Percentiles rank a stretch among this genome's conserved stretches.
phyloP scores from a whole-genome alignment of 1,140 invertebrate genomes.

The Drosophila repletoides region DNA sequence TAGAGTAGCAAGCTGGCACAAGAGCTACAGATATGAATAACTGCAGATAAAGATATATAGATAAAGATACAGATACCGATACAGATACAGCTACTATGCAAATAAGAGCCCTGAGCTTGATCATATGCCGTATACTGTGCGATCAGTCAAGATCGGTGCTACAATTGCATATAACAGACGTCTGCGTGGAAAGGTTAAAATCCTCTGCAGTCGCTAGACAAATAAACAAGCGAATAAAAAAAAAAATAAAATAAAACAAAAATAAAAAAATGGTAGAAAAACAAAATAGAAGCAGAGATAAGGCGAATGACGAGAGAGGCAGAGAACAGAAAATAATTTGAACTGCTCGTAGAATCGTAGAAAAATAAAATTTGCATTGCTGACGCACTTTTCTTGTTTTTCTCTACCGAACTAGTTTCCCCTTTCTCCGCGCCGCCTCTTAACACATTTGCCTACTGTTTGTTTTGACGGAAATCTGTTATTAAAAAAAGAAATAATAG shows the following conservation, averaged over 20 bases:
- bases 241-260: background rate
- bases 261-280: slow-evolving; percentile 19
- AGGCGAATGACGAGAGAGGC: background rate
- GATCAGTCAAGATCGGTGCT: slow-evolving; percentile 5
- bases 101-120: background rate
- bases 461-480: slow-evolving; percentile 49
- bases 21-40: too few species aligned
- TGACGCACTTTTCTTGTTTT: slow-evolving; percentile 48
- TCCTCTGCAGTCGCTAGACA: slow-evolving; percentile 36
- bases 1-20: too few species aligned
- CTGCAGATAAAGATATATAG: background rate
- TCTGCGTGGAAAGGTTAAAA: slow-evolving; percentile 31
- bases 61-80: background rate
- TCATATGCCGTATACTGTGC: too few species aligned
- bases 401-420: background rate
- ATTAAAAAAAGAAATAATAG: slow-evolving; percentile 20
- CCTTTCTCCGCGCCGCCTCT: background rate
- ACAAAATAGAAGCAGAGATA: slow-evolving; percentile 1
- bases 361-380: slow-evolving; percentile 43
- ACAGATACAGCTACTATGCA: slow-evolving; percentile 2
- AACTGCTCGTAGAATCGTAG: background rate
- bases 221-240: slow-evolving; percentile 31
- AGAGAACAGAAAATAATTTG: slow-evolving; percentile 1
- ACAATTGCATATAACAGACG: background rate
- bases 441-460: slow-evolving; percentile 21